A percentile compares a stretch with the other conserved stretches of the same genome.
phyloP scores from a whole-genome alignment of 2,888 invertebrate species.

The Hemistola chrysoprasaria region DNA sequence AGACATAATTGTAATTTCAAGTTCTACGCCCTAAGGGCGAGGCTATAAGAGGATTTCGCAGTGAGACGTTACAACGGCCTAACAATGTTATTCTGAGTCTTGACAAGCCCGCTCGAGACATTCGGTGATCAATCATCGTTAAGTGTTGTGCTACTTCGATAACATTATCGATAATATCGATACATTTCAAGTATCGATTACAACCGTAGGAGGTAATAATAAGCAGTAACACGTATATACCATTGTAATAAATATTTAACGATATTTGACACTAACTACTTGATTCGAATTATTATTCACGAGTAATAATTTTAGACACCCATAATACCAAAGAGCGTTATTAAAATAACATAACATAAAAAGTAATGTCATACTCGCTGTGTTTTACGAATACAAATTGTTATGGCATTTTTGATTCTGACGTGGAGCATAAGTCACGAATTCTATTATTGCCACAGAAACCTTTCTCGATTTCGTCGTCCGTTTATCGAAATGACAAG shows the following conservation, averaged over 20 bases:
- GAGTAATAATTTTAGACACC: neutral
- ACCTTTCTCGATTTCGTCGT: slow-evolving; percentile 25
- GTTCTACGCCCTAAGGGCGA: slow-evolving; percentile 34
- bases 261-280: slow-evolving; percentile 4
- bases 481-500: slow-evolving; percentile 35
- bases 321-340: slow-evolving; percentile 1
- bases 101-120: slow-evolving; percentile 66
- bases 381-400: slow-evolving; percentile 11
- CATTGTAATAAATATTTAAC: slow-evolving; percentile 7
- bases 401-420: slow-evolving; percentile 9
- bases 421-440: slow-evolving; percentile 16
- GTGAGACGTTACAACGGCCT: slow-evolving; percentile 71
- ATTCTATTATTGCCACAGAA: slow-evolving; percentile 21
- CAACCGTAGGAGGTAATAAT: slow-evolving; percentile 16
- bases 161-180: slow-evolving; percentile 41
- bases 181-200: slow-evolving; percentile 29
- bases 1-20: slow-evolving; percentile 12
- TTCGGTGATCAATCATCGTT: slow-evolving; percentile 69
- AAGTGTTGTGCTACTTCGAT: slow-evolving; percentile 53
- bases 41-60: slow-evolving; percentile 66
- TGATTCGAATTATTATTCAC: slow-evolving; percentile 1
- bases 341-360: slow-evolving; percentile 10
- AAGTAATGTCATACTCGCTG: slow-evolving; percentile 8
- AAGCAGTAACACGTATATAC: slow-evolving; percentile 3
- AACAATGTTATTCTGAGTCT: slow-evolving; percentile 77